Evolutionary conservation across 2,888 invertebrate species (phyloP), one percentile per base, ranked within the genome.

Genomic region (Calephelis perditalis): DNA sequence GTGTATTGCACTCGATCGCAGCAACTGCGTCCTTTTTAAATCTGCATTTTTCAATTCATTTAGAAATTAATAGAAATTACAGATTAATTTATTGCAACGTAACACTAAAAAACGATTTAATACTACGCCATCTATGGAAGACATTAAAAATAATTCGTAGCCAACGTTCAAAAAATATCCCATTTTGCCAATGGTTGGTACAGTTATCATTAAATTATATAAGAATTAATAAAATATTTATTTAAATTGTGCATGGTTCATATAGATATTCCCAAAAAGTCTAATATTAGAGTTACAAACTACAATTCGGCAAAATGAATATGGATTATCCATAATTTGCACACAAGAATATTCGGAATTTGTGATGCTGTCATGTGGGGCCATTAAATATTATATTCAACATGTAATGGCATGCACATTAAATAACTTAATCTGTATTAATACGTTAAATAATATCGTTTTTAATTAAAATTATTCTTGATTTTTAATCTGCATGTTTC

Each of bases 141-240:
- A 90, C 89, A 76, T 78, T 75, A 77, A 52, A 85, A 88, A 88
- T 89, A 89, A 90, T 89, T 88, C 82, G 89, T 89, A 90, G 88
- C 89, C 89, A 90, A 90, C 89, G 75, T 73, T 74, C 40, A 74
- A 70, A 78, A 81, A 76, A 78, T 62, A 68, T 45, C 15, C 12
- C 40, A 37, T 59, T 59, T 44, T 55, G 59, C 59, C 59, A 59
- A 56, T 59, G 37, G 55, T 58, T 37, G 15, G 47, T 49, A 12
- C 37, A 40, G 46, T 49, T 49, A 58, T 47, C 37, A 59, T 59
- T 59, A 45, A 49, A 49, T 49, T 35, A 49, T 35, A 49, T 49
- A 49, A 49, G 49, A 49, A 49, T 49, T 35, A 49, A 47, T 15
- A 47, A 26, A 49, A 10, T 5, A 49, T 49, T 49, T 49, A 35